Conservation (phyloP, 2,888 invertebrate species). For the Elmis aenea region DNA sequence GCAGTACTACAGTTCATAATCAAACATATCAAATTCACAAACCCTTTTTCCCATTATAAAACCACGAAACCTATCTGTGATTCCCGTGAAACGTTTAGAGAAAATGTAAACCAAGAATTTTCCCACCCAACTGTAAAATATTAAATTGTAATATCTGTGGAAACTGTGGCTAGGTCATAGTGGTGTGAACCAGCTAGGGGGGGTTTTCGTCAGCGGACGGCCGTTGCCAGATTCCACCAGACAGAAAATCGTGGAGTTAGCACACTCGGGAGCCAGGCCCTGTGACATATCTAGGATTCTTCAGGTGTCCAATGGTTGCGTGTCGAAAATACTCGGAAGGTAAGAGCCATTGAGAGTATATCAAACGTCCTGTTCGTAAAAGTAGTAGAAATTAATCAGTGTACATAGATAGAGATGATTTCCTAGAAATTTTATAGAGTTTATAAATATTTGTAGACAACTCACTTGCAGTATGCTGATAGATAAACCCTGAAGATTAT, state of each 20-base stretch:
- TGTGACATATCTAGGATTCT: constrained; percentile 98
- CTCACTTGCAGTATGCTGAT: too few species aligned
- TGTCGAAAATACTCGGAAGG: constrained; percentile 98
- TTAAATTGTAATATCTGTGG: constrained; percentile 42
- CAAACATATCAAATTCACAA: too few species aligned
- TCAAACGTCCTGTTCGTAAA: not conserved
- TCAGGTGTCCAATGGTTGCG: constrained; percentile 98
- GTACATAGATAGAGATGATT: not conserved
- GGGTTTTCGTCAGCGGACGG: constrained; percentile 97
- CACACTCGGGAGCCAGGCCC: constrained; percentile 94
- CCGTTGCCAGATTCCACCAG: constrained; percentile 96
- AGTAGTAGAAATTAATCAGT: too few species aligned
- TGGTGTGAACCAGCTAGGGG: constrained; percentile 98
- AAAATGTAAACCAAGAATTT: too few species aligned
- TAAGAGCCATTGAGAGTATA: constrained; percentile 45
- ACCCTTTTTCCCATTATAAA: too few species aligned
- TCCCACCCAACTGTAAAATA: too few species aligned
- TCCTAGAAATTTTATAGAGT: too few species aligned
- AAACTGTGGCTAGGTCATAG: constrained; percentile 82
- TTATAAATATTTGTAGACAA: too few species aligned
- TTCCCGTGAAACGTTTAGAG: too few species aligned
- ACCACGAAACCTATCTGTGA: too few species aligned
- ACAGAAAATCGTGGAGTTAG: constrained; percentile 98
- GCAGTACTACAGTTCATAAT: constrained; percentile 28
- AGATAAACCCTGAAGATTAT: too few species aligned